Evolutionary conservation across 2,888 invertebrate genomes (phyloP).

Genomic region (Charanyca ferruginea): DNA sequence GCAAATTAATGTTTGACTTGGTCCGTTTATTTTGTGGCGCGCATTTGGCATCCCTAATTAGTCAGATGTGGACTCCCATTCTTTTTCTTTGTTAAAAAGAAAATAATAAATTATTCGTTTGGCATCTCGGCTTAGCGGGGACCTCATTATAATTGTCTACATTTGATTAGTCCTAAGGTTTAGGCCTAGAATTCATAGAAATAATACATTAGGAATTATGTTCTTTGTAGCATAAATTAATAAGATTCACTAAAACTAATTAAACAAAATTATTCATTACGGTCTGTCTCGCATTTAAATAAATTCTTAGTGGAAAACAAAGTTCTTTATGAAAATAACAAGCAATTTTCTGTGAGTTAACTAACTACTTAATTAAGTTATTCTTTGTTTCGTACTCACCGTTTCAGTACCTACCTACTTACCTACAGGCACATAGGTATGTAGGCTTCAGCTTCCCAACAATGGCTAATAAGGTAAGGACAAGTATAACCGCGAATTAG

Average conservation of each 20-base stretch:
- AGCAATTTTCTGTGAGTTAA: not conserved
- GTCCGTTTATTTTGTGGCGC: constrained; percentile 46
- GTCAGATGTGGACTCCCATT: constrained; percentile 41
- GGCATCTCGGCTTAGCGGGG: constrained; percentile 23
- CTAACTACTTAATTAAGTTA: constrained; percentile 1
- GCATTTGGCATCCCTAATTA: constrained; percentile 61
- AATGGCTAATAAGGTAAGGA: too few species aligned
- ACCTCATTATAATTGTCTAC: constrained; percentile 35
- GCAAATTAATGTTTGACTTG: constrained; percentile 58
- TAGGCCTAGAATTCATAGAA: constrained; percentile 22
- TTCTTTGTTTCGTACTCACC: not conserved
- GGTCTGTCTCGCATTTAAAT: not conserved
- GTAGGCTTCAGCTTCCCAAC: too few species aligned
- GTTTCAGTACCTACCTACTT: not conserved
- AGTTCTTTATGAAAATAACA: not conserved
- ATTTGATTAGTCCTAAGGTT: constrained; percentile 9
- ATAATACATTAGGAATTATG: constrained; percentile 25
- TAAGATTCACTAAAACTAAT: constrained; percentile 18
- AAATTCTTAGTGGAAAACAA: constrained; percentile 5
- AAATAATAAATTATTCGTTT: constrained; percentile 49
- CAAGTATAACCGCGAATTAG: too few species aligned
- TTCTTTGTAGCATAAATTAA: constrained; percentile 32
- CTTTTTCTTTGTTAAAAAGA: constrained; percentile 50
- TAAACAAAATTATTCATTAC: constrained; percentile 1
- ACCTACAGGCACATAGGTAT: too few species aligned